Evolutionary conservation across 2,888 invertebrate genomes (phyloP).

Genomic region (Caenorhabditis sp.): DNA sequence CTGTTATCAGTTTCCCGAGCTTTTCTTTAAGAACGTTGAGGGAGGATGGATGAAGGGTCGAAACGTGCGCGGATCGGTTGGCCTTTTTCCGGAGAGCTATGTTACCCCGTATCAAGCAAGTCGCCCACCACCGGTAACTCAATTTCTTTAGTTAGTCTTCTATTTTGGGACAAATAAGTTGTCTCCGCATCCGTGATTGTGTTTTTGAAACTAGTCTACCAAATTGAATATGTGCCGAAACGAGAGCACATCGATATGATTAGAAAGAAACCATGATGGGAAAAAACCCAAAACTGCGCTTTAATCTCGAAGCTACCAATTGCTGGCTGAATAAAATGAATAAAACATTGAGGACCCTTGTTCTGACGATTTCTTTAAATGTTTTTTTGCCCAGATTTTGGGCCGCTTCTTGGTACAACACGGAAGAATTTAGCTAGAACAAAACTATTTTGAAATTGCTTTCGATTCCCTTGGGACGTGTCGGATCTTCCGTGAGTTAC

Average conservation of each 20-base stretch:
- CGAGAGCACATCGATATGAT: constrained; percentile 30
- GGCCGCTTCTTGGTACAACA: too few relatives aligned
- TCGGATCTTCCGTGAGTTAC: constrained; percentile 14
- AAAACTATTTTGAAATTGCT: constrained; percentile 48
- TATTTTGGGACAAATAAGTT: constrained; percentile 8
- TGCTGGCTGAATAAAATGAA: too few relatives aligned
- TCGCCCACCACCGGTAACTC: constrained; percentile 56
- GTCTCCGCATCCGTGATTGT: constrained; percentile 20
- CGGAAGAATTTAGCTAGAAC: constrained; percentile 5
- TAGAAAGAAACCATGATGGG: too few relatives aligned
- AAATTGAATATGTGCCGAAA: constrained; percentile 20
- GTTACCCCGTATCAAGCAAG: constrained; percentile 68
- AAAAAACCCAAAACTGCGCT: too few relatives aligned
- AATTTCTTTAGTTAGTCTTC: not conserved
- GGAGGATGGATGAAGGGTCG: constrained; percentile 82
- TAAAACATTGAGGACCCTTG: not conserved
- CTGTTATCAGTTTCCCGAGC: not conserved
- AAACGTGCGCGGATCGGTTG: constrained; percentile 78
- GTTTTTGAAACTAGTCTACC: constrained; percentile 10
- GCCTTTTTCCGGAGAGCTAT: constrained; percentile 81
- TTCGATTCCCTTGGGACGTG: constrained; percentile 21
- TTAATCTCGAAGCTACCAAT: too few relatives aligned
- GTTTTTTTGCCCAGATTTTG: not conserved
- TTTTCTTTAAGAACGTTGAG: constrained; percentile 75
- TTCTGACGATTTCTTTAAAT: not conserved